Conservation (phyloP, 92 coral and sea anemone species). For the Anthopleura xanthogrammica region DNA sequence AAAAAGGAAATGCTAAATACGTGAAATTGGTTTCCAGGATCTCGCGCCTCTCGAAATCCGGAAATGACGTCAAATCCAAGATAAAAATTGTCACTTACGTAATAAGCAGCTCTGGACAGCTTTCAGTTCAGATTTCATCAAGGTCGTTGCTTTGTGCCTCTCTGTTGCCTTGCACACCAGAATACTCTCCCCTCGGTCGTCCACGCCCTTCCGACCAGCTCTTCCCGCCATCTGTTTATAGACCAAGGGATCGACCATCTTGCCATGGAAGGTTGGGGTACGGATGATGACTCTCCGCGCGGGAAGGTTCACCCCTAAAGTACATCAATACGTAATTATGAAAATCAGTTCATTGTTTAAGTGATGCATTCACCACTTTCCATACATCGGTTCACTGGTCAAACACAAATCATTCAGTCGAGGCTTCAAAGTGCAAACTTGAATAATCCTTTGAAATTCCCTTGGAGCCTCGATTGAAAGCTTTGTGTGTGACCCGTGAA, state of each 20-base stretch:
- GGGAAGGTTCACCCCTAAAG: constrained; percentile 95
- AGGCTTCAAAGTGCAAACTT: too few relatives aligned
- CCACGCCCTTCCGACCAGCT: constrained; percentile 98
- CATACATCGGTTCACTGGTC: too few relatives aligned
- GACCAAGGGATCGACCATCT: constrained; percentile 80
- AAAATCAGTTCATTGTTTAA: too few relatives aligned
- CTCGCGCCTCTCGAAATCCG: background rate
- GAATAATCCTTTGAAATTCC: too few relatives aligned
- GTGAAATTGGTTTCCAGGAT: background rate
- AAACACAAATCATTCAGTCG: too few relatives aligned
- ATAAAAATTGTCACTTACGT: constrained; percentile 46
- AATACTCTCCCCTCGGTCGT: constrained; percentile 91
- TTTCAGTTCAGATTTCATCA: constrained; percentile 79
- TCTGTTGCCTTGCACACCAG: constrained; percentile 88
- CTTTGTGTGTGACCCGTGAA: too few relatives aligned
- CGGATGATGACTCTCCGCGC: constrained; percentile 98
- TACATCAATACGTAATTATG: background rate
- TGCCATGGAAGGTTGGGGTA: constrained; percentile 94
- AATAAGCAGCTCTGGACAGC: constrained; percentile 92
- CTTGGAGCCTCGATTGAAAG: too few relatives aligned
- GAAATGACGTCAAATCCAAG: background rate
- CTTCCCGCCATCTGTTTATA: constrained; percentile 99
- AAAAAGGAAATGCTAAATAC: too few relatives aligned
- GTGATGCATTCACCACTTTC: too few relatives aligned
- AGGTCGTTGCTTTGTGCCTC: constrained; percentile 71